Base-by-base conservation (phyloP, 2,888 invertebrate genomes). In the Griposia aprilina region DNA sequence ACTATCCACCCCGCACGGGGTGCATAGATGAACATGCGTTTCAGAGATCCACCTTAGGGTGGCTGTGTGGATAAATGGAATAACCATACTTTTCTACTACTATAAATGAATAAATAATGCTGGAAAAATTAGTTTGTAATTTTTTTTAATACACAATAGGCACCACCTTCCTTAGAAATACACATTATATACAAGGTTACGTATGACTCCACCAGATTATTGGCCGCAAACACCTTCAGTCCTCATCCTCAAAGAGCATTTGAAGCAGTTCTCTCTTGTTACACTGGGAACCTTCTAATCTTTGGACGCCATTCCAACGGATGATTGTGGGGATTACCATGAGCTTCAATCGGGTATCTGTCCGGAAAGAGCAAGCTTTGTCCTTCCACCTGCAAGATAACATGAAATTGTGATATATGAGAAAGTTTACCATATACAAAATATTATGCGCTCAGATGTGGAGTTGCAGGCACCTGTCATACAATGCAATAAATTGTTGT, bases 261-360 rank as follows among this genome's bases (percentile, higher is more conserved):
- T 98, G 97, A 2, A 99, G 97, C 11, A 99, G 97, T 30, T 98
- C 98, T 57, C 97, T 92, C 83, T 98, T 98, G 73, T 97, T 97
- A 91, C 98, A 98, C 88, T 98, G 98, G 71, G 97, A 97, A 52
- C 98, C 99, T 92, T 98, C 98, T 52, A 99, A 95, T 81, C 98
- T 97, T 91, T 98, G 98, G 0, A 98, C 98, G 11, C 98, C 97
- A 77, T 98, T 98, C 98, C 98, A 98, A 89, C 97, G 97, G 62
- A 98, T 93, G 26, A 99, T 93, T 0, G 99, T 99, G 2, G 99
- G 99, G 65, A 99, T 97, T 71, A 98, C 98, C 92, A 98, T 97
- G 74, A 99, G 94, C 87, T 97, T 97, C 0, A 98, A 97, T 66
- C 97, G 97, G 59, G 97, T 92, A 92, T 99, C 98, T 75, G 98